Evolutionary conservation across 2,888 invertebrate genomes (phyloP), one percentile per base, ranked within the genome.

Genomic region (Sinotaia quadrata): DNA sequence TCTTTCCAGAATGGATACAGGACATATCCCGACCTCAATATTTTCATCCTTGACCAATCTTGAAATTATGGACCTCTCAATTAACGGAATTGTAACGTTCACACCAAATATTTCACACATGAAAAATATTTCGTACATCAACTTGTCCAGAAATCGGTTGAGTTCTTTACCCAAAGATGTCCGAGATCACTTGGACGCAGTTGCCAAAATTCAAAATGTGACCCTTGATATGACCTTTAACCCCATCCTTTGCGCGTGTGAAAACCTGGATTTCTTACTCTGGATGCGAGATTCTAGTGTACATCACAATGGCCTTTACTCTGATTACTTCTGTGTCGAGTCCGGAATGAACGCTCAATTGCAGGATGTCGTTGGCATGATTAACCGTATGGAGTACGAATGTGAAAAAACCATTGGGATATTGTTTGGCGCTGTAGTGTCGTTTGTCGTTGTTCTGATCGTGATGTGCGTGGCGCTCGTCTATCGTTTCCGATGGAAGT

Each of bases 401-500:
- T 72, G 72, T 27, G 41, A 21, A 41, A 67, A 34, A 3, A 33
- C 66, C 34, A 61, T 67, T 5, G 54, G 31, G 5, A 8, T 72
- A 33, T 69, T 72, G 24, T 21, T 69, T 18, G 65, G 56, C 4
- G 69, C 69, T 3, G 27, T 37, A 18, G 58, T 47, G 4, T 51
- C 47, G 5, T 60, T 57, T 27, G 8, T 68, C 21, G n/a, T 67
- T 2, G 12, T 67, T 18, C 18, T 67, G 10, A 24, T 27, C 4
- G 27, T 62, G 29, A 34, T 72, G 37, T n/a, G 52, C 15, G 60
- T 36, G 34, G 51, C 61, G 2, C 57, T 72, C 41, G 62, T 47
- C 1, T 69, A 72, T 27, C 61, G 72, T 18, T 72, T 72, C 52
- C 69, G 72, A 34, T 72, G 72, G 72, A 69, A 69, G 31, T 37